Evolutionary conservation across 2,797 vertebrate species (phyloP).

Genomic region (Pangasius djambal): DNA sequence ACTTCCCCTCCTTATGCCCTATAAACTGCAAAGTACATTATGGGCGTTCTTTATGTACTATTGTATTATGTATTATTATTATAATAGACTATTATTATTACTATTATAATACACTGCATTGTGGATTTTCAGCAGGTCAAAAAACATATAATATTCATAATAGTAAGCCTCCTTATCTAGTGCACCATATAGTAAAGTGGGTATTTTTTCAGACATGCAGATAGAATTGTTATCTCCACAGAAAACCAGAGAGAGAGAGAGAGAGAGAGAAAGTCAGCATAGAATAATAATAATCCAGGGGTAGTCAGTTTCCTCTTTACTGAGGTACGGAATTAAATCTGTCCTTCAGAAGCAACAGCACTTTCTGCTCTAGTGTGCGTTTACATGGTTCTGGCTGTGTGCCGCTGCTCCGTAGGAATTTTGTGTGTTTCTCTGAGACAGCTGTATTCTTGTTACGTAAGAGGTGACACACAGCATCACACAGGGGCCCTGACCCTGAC

Average conservation of each 20-base stretch:
- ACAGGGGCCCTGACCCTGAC: slow-evolving; percentile 54
- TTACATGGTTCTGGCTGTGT: slow-evolving; percentile 6
- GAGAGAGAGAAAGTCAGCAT: background rate
- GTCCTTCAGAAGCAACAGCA: background rate
- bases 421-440: slow-evolving; percentile 47
- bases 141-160: background rate
- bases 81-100: background rate
- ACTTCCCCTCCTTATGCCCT: background rate
- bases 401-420: slow-evolving; percentile 43
- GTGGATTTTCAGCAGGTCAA: background rate
- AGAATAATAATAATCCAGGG: slow-evolving; percentile 4
- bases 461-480: slow-evolving; percentile 57
- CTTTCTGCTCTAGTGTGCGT: slow-evolving; percentile 11
- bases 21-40: background rate
- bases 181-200: background rate
- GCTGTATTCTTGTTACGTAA: slow-evolving; percentile 59
- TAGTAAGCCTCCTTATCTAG: background rate
- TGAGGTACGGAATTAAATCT: background rate
- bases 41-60: background rate
- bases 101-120: background rate
- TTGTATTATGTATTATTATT: background rate
- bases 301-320: slow-evolving; percentile 18
- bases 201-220: background rate
- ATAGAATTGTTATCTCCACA: background rate
- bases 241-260: background rate